A percentile compares a stretch with the other conserved stretches of the same genome.
These are phyloP conservation scores for Paramormyrops kingsleyae DNA, from an alignment of 2,113 vertebrate genomes.

Conservation along the genomic window DNA sequence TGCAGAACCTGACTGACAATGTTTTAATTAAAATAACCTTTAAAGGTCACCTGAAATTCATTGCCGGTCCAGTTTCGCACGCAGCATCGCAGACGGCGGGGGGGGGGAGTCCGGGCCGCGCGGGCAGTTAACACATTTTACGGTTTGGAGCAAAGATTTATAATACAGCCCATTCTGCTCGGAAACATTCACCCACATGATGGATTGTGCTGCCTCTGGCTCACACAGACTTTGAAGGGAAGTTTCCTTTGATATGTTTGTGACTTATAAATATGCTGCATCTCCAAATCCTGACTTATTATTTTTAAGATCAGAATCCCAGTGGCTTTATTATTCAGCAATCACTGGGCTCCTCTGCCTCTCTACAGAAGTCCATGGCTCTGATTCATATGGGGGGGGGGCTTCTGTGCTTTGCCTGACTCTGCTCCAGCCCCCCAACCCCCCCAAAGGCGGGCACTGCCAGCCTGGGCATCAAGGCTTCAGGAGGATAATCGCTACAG, in stretches of 20 bases:
- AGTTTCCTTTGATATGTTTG: constrained; percentile 20
- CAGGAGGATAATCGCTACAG: background rate
- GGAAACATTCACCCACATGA: background rate
- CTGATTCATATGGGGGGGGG: background rate
- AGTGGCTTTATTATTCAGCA: background rate
- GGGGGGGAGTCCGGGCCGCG: background rate
- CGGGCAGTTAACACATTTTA: background rate
- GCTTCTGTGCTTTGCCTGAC: background rate
- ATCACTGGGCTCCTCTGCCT: background rate
- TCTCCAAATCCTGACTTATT: background rate
- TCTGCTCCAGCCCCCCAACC: background rate
- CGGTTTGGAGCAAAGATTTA: background rate
- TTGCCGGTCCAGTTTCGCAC: background rate
- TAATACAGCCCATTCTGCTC: background rate
- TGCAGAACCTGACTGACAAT: constrained; percentile 10
- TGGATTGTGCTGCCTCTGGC: background rate
- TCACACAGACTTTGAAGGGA: constrained; percentile 4
- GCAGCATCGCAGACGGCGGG: background rate
- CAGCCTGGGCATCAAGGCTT: background rate
- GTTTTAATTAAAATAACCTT: constrained; percentile 18
- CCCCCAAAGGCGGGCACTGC: background rate
- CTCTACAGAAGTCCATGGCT: constrained; percentile 6
- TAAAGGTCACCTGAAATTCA: constrained; percentile 9
- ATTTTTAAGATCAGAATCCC: constrained; percentile 3
- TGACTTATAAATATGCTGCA: constrained; percentile 18